Base-by-base conservation (phyloP, 2,797 vertebrate genomes). In the Arrhamphus sclerolepis region DNA sequence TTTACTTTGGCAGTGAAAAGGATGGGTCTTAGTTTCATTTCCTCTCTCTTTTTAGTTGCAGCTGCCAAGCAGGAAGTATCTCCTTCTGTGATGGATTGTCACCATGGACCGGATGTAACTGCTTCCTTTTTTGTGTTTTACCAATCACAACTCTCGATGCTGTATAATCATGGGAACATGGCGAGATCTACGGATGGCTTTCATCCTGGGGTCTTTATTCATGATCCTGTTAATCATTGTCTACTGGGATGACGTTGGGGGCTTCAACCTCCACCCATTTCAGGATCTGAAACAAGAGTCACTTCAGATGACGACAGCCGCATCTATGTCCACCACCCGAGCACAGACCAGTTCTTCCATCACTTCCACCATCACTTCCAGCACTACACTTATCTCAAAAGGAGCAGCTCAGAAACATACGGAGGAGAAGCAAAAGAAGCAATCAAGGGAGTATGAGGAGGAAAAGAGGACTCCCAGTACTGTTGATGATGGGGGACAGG, bases 191-290 rank as follows among this genome's bases (percentile, higher is more conserved):
- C 94, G 92, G 66, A 89, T 95, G 61, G 94, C 93, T 56, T 93
- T 96, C 83, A 81, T 92, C 42, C 78, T 95, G 69, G 94, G 95
- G 1, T 95, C 95, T 9, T 72, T 93, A 48, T 91, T 96, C 51
- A 95, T 93, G 93, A 90, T 96, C 70, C 88, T 97, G 54, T 81
- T 96, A 46, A 96, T 98, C 70, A 96, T 97, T 0, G 89, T 94
- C 7, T 97, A 97, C 75, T 97, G 96, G 96, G 95, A 97, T 77
- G 94, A 93, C 0, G 93, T 95, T 6, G 93, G 95, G 14, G 92
- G 93, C 0, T 90, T 87, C 46, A 85, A 38, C 54, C 68, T 86
- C 50, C 75, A 87, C 54, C 82, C 82, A 0, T 75, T 72, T 29
- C 81, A 72, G 62, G 84, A 84, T 11, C 38, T 24, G 59, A 84